phyloP scores from a whole-genome alignment of 2,113 vertebrate genomes.

The Lucifuga dentata region DNA sequence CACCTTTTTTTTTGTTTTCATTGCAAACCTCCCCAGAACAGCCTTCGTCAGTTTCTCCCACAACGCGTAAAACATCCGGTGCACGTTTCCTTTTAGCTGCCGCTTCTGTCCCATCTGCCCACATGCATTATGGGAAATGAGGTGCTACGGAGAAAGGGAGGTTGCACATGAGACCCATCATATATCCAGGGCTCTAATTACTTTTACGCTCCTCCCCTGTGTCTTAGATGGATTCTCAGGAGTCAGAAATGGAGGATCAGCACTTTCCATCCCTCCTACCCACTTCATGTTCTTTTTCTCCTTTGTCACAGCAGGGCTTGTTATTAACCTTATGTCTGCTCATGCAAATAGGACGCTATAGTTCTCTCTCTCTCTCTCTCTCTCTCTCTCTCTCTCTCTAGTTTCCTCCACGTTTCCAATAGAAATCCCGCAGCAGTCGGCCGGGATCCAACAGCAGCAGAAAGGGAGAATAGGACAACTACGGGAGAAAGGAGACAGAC shows the following conservation, averaged over 20 bases:
- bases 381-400: slow-evolving; percentile 25
- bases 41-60: slow-evolving; percentile 20
- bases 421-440: slow-evolving; percentile 51
- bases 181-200: slow-evolving; percentile 74
- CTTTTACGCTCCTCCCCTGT: slow-evolving; percentile 66
- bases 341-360: slow-evolving; percentile 73
- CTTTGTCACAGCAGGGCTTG: slow-evolving; percentile 73
- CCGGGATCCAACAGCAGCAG: slow-evolving; percentile 6
- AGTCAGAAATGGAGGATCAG: slow-evolving; percentile 76
- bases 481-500: slow-evolving; percentile 9
- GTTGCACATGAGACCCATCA: slow-evolving; percentile 59
- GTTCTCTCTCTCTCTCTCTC: background rate
- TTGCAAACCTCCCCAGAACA: slow-evolving; percentile 8
- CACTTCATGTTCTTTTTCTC: slow-evolving; percentile 61
- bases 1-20: no score
- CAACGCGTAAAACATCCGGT: slow-evolving; percentile 30
- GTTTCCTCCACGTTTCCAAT: slow-evolving; percentile 30
- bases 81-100: no score
- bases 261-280: slow-evolving; percentile 74
- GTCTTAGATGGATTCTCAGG: slow-evolving; percentile 72
- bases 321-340: slow-evolving; percentile 84
- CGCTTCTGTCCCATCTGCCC: slow-evolving; percentile 19
- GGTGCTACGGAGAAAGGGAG: slow-evolving; percentile 42
- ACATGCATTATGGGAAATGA: slow-evolving; percentile 61
- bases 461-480: slow-evolving; percentile 17